Percentiles rank a stretch among this genome's conserved stretches.
These are phyloP conservation scores for Alligator sinensis DNA, from an alignment of 2,113 vertebrate genomes.

Conservation along the genomic window DNA sequence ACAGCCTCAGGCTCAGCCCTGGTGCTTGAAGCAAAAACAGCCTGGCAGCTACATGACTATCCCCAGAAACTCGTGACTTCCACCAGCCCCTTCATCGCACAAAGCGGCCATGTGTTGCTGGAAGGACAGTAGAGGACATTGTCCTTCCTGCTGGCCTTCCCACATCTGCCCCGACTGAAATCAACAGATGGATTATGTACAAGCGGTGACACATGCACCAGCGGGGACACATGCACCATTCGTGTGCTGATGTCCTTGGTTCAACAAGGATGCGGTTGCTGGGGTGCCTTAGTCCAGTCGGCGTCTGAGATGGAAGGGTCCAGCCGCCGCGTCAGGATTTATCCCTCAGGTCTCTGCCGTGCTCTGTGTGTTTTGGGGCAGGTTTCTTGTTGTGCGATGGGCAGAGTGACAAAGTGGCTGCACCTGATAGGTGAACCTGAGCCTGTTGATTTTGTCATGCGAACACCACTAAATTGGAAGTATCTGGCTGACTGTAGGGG, in stretches of 20 bases:
- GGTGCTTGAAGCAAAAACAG: not conserved
- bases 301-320: too few species aligned
- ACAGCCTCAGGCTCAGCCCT: rapidly evolving
- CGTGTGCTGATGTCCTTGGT: not conserved
- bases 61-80: not conserved
- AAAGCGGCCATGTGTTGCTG: not conserved
- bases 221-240: not conserved
- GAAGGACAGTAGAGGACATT: not conserved
- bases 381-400: not conserved
- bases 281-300: too few species aligned
- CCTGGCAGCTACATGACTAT: rapidly evolving
- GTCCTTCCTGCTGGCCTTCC: not conserved
- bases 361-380: too few species aligned
- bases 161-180: not conserved
- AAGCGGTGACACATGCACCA: not conserved
- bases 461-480: not conserved
- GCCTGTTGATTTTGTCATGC: not conserved
- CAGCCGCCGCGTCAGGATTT: too few species aligned
- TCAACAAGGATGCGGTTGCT: not conserved
- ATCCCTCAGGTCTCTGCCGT: too few species aligned
- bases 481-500: not conserved
- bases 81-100: not conserved
- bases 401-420: not conserved
- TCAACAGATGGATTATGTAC: not conserved
- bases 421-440: rapidly evolving